Evolutionary conservation across 2,888 invertebrate species (phyloP), one percentile per base, ranked within the genome.

Genomic region (Masnerella sp.): DNA sequence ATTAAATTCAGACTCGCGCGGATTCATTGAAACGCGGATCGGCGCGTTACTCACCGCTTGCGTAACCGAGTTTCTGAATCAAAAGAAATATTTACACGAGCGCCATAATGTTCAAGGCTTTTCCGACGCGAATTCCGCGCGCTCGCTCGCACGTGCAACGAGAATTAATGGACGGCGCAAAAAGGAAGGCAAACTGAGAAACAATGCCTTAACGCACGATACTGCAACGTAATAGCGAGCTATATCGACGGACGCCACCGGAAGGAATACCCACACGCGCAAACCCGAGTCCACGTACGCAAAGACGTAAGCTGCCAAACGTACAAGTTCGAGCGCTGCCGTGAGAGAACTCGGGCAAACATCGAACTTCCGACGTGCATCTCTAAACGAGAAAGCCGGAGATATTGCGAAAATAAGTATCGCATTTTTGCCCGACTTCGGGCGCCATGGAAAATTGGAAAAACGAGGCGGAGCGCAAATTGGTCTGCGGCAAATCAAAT

Each of bases 321-420:
- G 47, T 25, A 52, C 58, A 47, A 64, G 52, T 64, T 52, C 2
- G 25, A 43, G 40, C 12, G 11, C 20, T 17, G 17, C 34, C 47
- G 64, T 64, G 64, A 71, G 71, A 65, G 52, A 64, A 64, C 58
- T 64, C 43, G 51, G 28, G 45, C 58, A 71, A 71, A 71, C 17
- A 36, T 64, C 30, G 25, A 65, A 71, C 58, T 61, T 47, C 25
- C 54, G 43, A 52, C 17, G 62, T 32, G 38, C 34, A 45, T 59
- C 38, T 40, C 59, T 28, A 38, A 58, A 59, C 20, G 36, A 58
- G 36, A 45, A 45, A 8, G n/a, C 14, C 12, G 15, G 14, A 32
- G 42, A 54, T 61, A 54, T 49, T 36, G 49, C 40, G 15, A 30
- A 45, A 59, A 71, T 52, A 52, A 64, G 58, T 28, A 30, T 64